These are phyloP conservation scores for Halocynthia roretzi DNA, from an alignment of 23 tunicate species.

Conservation along the genomic window DNA sequence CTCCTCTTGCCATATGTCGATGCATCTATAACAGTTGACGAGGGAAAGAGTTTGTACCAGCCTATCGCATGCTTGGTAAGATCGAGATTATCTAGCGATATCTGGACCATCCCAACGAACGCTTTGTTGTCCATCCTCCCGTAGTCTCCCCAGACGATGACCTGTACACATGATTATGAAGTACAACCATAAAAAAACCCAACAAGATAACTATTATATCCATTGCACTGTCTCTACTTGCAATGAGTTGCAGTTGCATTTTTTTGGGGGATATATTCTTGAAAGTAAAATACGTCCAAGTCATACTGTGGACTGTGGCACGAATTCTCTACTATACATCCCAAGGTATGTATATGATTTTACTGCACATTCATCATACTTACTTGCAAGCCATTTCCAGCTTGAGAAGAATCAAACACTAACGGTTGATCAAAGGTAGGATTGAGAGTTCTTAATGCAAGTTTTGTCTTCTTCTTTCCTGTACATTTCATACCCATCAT, in stretches of 20 bases:
- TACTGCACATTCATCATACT: not conserved
- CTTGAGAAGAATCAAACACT: constrained; percentile 52
- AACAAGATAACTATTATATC: too few species aligned
- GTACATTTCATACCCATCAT: constrained; percentile 69
- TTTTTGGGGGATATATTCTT: too few species aligned
- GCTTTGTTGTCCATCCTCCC: constrained; percentile 87
- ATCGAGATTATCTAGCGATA: constrained; percentile 44
- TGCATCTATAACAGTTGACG: constrained; percentile 51
- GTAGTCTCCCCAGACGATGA: constrained; percentile 81
- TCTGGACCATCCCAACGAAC: constrained; percentile 82
- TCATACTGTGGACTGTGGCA: too few species aligned
- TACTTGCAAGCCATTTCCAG: constrained; percentile 64
- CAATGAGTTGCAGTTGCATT: too few species aligned
- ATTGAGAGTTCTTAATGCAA: constrained; percentile 35
- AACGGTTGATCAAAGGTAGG: constrained; percentile 70
- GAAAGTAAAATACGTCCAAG: too few species aligned
- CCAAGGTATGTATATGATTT: not conserved
- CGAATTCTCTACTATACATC: not conserved
- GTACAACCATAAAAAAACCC: too few species aligned
- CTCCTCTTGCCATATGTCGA: constrained; percentile 8
- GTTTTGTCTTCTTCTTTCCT: constrained; percentile 73
- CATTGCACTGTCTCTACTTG: too few species aligned
- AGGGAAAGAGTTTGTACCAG: constrained; percentile 77
- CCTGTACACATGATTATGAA: constrained; percentile 36
- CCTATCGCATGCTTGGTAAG: constrained; percentile 29